Evolutionary conservation across 2,888 invertebrate species (phyloP).

Genomic region (Acutogordius australiensis): DNA sequence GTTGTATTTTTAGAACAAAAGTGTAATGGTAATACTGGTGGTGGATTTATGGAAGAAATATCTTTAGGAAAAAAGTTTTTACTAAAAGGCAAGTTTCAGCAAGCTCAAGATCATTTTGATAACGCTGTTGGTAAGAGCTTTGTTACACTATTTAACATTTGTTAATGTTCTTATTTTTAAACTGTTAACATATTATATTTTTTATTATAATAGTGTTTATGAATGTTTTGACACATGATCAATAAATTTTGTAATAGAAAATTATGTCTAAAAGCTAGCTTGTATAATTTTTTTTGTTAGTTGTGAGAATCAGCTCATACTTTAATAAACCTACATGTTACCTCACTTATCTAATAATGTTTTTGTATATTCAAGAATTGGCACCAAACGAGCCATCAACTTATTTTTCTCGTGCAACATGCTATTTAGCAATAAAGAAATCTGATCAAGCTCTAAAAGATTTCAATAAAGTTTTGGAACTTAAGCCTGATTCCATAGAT

Average conservation of each 20-base stretch:
- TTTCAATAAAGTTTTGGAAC: constrained; percentile 57
- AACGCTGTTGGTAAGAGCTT: constrained; percentile 44
- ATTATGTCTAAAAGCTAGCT: constrained; percentile 11
- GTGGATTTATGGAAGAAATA: not conserved
- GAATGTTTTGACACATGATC: no score
- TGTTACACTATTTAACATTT: constrained; percentile 13
- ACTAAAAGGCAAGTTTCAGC: constrained; percentile 63
- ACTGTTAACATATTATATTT: no score
- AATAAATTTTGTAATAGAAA: no score
- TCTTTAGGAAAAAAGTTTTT: constrained; percentile 57
- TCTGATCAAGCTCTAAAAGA: constrained; percentile 75
- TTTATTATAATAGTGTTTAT: no score
- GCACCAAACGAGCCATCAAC: constrained; percentile 82
- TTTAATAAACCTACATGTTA: constrained; percentile 8
- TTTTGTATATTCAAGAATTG: constrained; percentile 38
- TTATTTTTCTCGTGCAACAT: constrained; percentile 73
- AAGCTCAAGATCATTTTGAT: constrained; percentile 86
- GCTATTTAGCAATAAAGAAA: constrained; percentile 75
- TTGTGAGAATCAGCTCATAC: no score
- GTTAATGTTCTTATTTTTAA: no score
- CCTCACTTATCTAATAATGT: constrained; percentile 8
- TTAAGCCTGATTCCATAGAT: constrained; percentile 73
- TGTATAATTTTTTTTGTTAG: no score
- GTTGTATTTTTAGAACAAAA: constrained; percentile 10
- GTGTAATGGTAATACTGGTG: not conserved